Percentiles rank a stretch among this genome's conserved stretches.
Conservation (phyloP, 53 echinoderm and acorn worm species). For the Patiria pectinifera region DNA sequence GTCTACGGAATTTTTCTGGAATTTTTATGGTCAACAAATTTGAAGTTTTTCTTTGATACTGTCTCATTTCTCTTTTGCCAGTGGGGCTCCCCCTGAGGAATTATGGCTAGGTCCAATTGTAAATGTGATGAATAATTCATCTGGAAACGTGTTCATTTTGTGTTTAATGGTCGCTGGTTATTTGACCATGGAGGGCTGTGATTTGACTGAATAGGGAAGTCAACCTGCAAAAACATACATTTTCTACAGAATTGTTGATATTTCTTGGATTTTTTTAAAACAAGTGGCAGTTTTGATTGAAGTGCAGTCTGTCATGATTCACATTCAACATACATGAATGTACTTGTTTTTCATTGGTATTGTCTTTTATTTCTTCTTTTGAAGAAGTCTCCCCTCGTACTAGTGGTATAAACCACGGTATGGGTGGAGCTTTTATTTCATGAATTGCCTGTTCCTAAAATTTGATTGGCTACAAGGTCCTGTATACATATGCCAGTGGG, state of each 20-base stretch:
- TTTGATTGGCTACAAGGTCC: constrained; percentile 33
- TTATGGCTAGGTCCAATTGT: constrained; percentile 23
- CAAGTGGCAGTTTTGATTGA: too few relatives aligned
- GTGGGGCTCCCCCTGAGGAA: background rate
- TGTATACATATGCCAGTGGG: background rate
- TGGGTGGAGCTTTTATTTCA: background rate
- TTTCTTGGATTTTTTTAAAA: background rate
- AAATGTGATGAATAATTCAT: constrained; percentile 44
- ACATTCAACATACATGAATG: background rate
- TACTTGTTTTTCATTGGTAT: background rate
- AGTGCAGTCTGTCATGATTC: background rate
- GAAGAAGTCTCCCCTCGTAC: background rate
- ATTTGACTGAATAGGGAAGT: constrained; percentile 1
- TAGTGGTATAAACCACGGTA: constrained; percentile 24
- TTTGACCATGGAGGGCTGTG: too few relatives aligned
- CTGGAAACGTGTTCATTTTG: background rate
- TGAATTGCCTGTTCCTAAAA: background rate
- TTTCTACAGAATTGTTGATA: background rate
- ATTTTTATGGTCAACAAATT: background rate
- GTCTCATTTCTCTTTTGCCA: background rate
- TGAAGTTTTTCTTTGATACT: background rate
- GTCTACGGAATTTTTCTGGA: background rate
- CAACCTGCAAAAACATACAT: background rate
- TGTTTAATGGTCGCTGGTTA: background rate
- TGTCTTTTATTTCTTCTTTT: background rate